These are phyloP conservation scores for Micronycteris hirsuta DNA, from an alignment of 2,113 vertebrate species.

Conservation along the genomic window DNA sequence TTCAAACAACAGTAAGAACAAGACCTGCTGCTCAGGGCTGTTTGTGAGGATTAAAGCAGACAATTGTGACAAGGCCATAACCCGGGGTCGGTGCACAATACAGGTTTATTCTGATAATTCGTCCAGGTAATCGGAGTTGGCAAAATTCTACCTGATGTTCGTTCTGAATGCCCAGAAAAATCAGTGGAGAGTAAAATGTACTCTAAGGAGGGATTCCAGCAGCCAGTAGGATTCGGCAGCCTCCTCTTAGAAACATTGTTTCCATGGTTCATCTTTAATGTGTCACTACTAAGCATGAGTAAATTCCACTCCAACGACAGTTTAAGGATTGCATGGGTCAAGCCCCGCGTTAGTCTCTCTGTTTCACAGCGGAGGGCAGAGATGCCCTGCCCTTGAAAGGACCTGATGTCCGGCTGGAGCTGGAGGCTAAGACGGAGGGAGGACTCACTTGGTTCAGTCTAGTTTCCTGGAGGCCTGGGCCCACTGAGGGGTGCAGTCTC, in stretches of 20 bases:
- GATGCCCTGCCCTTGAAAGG: not conserved
- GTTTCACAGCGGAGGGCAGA: not conserved
- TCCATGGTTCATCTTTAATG: not conserved
- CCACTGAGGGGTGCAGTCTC: not conserved
- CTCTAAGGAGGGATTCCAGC: not conserved
- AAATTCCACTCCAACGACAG: not conserved
- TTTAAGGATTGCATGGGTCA: not conserved
- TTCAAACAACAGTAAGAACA: not conserved
- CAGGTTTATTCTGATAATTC: not conserved
- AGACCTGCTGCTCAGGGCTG: not conserved
- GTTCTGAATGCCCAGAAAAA: not conserved
- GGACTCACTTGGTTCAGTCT: not conserved
- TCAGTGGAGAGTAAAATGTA: not conserved
- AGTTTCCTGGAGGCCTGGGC: not conserved
- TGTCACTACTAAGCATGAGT: not conserved
- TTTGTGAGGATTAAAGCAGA: not conserved
- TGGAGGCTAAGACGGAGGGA: not conserved
- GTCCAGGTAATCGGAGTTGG: not conserved
- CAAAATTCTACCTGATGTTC: not conserved
- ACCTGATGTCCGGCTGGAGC: not conserved
- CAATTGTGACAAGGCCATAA: not conserved
- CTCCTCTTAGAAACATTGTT: not conserved
- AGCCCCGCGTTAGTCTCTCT: not conserved
- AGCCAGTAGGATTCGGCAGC: not conserved
- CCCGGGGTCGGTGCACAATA: accelerated